Evolutionary conservation across 2,797 vertebrate species (phyloP).

Genomic region (Chelmon rostratus): DNA sequence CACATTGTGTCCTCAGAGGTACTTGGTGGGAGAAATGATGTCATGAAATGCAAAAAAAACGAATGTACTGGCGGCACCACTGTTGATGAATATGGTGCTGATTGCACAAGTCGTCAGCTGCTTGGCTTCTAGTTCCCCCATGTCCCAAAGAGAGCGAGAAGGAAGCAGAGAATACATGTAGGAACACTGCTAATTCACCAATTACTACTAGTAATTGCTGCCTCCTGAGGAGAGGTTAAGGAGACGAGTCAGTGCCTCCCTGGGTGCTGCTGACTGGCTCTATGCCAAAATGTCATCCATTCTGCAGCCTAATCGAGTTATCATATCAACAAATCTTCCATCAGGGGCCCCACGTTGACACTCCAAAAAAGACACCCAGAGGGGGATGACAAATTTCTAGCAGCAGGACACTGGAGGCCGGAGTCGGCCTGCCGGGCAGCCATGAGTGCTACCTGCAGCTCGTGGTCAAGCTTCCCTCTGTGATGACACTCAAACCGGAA

Average conservation of each 20-base stretch:
- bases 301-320: slow-evolving; percentile 87
- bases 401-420: slow-evolving; percentile 77
- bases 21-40: slow-evolving; percentile 19
- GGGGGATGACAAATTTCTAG: slow-evolving; percentile 83
- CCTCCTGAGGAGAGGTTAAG: slow-evolving; percentile 87
- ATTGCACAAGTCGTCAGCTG: slow-evolving; percentile 2
- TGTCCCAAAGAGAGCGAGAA: slow-evolving; percentile 32
- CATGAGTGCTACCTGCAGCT: slow-evolving; percentile 80
- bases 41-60: slow-evolving; percentile 8
- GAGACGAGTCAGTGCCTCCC: slow-evolving; percentile 77
- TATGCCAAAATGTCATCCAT: slow-evolving; percentile 82
- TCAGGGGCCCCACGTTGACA: slow-evolving; percentile 83
- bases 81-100: slow-evolving; percentile 16
- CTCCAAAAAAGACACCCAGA: slow-evolving; percentile 80
- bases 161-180: slow-evolving; percentile 48
- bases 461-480: slow-evolving; percentile 76
- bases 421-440: slow-evolving; percentile 47
- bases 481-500: slow-evolving; percentile 77
- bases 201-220: slow-evolving; percentile 84
- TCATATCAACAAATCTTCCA: slow-evolving; percentile 89
- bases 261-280: slow-evolving; percentile 74
- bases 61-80: neutral
- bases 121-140: neutral
- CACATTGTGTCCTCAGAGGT: slow-evolving; percentile 33
- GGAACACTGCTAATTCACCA: slow-evolving; percentile 78